Base-by-base conservation (phyloP, 2,888 invertebrate species). In the Nineta flava region DNA sequence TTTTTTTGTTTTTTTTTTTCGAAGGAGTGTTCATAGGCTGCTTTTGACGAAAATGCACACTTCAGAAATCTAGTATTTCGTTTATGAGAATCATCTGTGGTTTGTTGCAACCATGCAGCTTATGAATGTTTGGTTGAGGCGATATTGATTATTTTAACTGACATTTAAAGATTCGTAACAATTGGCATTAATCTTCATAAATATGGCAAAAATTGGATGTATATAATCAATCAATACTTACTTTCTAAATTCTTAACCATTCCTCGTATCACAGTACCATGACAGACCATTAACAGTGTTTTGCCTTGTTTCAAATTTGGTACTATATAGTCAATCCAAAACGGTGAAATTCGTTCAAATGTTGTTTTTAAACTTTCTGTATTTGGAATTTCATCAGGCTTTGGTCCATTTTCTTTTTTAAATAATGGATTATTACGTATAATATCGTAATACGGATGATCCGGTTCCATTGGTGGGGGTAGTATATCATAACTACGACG, bases 231-330 rank as follows among this genome's bases (percentile, higher is more conserved):
- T 26, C 7, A 26, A 26, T 6, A 26, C 26, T 26, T 62, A 52
- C 71, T 70, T 65, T 90, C 87, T 61, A 91, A 76, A 69, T 87
- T 83, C 66, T 90, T 90, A 1, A 90, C 84, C 56, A 91, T 83
- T 51, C 87, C 88, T 59, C 90, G 72, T 35, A 88, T 75, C 60
- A 87, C 87, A 65, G 90, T 91, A 44, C 90, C 90, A 61, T 91
- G 91, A 21, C 88, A 87, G 26, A 85, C 88, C 57, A 91, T 83
- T 46, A 91, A 74, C 48, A 91, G 79, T 26, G 69, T 72, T 69
- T 86, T 73, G 52, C 38, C 38, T 34, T 34, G 16, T 19, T 47
- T 35, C 19, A 47, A 73, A 5, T 7, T 26, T 5, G 26, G 26
- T 7, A 91, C 77, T 66, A 96, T 80, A 42, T 79, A 75, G 61